phyloP scores from a whole-genome alignment of 2,888 invertebrate genomes.

The Mythimna impura region DNA sequence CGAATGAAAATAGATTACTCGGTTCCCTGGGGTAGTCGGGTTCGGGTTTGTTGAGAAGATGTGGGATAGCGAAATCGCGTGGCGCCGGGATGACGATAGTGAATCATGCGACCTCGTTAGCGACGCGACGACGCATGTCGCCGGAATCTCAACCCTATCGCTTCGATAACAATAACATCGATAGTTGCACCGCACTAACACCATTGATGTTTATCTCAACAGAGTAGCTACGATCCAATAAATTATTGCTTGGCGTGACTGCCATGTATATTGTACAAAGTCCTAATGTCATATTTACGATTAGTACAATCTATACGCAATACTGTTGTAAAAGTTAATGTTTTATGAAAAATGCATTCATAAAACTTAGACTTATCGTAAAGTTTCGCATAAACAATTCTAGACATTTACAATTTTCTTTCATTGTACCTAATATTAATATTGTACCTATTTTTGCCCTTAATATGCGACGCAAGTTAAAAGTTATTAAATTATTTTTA shows the following conservation, averaged over 20 bases:
- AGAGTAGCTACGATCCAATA: conserved; percentile 39
- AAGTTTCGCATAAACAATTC: conserved; percentile 34
- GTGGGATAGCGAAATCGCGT: conserved; percentile 72
- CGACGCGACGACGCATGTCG: conserved; percentile 46
- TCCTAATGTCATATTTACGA: conserved; percentile 41
- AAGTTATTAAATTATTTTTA: conserved; percentile 40
- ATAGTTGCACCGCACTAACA: conserved; percentile 43
- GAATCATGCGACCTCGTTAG: conserved; percentile 85
- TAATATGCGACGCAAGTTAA: conserved; percentile 18
- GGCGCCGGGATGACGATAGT: conserved; percentile 81
- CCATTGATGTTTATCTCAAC: conserved; percentile 41
- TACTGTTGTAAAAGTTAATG: conserved; percentile 21
- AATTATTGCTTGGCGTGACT: conserved; percentile 48
- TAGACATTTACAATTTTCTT: conserved; percentile 28
- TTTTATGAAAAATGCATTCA: conserved; percentile 36
- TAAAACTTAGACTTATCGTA: conserved; percentile 30
- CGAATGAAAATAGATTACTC: conserved; percentile 78
- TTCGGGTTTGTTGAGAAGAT: conserved; percentile 66
- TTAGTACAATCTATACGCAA: conserved; percentile 37
- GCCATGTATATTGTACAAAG: conserved; percentile 45
- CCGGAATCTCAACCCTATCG: conserved; percentile 49
- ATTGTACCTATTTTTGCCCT: not conserved
- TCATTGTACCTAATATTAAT: not conserved
- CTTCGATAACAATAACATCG: conserved; percentile 54
- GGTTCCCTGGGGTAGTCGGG: conserved; percentile 68